These are phyloP conservation scores for Cinclus cinclus DNA, from an alignment of 2,113 vertebrate genomes.

Conservation along the genomic window DNA sequence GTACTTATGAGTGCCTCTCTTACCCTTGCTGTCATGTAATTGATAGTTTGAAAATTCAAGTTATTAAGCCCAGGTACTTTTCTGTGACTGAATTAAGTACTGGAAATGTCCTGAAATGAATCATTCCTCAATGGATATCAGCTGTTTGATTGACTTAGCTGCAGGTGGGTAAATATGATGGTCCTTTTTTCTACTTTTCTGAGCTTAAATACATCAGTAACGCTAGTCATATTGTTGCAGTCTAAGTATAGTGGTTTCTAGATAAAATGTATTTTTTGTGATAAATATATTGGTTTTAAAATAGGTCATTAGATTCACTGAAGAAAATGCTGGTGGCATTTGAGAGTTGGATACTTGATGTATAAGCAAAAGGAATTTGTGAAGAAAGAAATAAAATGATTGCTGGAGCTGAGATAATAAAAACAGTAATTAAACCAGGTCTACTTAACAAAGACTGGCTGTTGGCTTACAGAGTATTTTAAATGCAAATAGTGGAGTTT, in stretches of 20 bases:
- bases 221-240: neutral
- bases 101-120: neutral
- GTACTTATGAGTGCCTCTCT: neutral
- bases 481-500: neutral
- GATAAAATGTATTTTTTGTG: neutral
- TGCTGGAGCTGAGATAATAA: neutral
- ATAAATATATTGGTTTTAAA: neutral
- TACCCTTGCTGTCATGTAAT: neutral
- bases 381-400: neutral
- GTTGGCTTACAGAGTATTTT: neutral
- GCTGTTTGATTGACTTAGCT: neutral
- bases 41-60: neutral
- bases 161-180: neutral
- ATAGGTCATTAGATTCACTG: neutral
- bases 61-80: neutral
- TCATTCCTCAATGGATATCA: neutral
- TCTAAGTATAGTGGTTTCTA: neutral
- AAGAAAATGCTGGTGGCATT: neutral
- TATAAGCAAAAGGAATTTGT: neutral
- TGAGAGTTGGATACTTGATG: neutral
- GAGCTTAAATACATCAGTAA: neutral
- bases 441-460: neutral
- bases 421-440: neutral
- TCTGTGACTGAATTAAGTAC: neutral
- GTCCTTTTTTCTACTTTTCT: neutral